Evolutionary conservation across 37 sponge, comb jelly and placozoan species (phyloP).

Genomic region (Halichondria panicea): DNA sequence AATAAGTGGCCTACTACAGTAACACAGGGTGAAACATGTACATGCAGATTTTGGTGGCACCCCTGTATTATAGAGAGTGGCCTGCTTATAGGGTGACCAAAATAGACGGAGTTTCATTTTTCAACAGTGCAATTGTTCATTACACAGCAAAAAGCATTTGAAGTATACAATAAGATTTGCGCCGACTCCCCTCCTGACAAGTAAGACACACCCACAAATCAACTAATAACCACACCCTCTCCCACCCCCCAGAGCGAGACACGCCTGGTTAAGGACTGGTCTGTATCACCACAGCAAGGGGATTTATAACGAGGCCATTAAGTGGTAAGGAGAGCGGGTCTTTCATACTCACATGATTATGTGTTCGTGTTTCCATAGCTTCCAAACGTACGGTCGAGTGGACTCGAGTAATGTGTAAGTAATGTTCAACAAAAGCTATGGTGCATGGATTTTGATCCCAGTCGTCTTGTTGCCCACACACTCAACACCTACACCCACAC

Average conservation of each 20-base stretch:
- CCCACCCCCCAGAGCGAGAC: conserved; percentile 34
- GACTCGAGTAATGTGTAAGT: conserved; percentile 38
- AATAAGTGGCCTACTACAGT: no score
- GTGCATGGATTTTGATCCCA: neutral
- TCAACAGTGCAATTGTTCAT: no score
- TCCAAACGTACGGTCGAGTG: conserved; percentile 32
- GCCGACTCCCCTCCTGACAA: no score
- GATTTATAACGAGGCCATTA: conserved; percentile 63
- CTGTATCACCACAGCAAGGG: conserved; percentile 50
- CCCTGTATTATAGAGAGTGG: no score
- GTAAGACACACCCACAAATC: no score
- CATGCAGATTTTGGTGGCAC: no score
- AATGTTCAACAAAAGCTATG: neutral
- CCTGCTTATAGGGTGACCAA: no score
- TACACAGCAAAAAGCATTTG: no score
- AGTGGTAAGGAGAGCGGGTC: conserved; percentile 32
- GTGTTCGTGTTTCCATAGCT: conserved; percentile 22
- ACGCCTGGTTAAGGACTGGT: conserved; percentile 80
- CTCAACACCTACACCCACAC: neutral
- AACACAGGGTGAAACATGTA: no score
- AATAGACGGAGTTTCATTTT: no score
- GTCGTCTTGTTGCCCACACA: no score
- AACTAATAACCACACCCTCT: neutral
- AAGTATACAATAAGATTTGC: no score
- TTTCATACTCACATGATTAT: neutral